Base-by-base conservation (phyloP, 2,888 invertebrate species). In the Trachelus stipa region DNA sequence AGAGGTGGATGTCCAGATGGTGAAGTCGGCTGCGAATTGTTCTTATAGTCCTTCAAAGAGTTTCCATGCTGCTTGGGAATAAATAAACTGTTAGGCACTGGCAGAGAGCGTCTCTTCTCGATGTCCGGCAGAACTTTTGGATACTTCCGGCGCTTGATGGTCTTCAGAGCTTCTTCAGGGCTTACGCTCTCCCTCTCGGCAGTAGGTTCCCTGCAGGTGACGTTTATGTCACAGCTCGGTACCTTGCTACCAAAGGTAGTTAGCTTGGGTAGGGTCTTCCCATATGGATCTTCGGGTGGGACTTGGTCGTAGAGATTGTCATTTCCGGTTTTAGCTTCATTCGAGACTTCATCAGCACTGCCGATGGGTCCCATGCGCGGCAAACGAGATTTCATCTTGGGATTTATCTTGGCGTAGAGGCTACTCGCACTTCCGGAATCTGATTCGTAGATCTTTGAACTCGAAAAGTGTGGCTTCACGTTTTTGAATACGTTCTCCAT, bases 61-160 rank as follows among this genome's bases (percentile, higher is more conserved):
- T 84, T 85, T 15, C 80, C 87, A 31, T 86, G 83, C 40, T 88
- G 85, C 73, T 88, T 89, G 3, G 88, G 82, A 1, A 84, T 74
- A 40, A 85, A 85, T 15, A 89, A 83, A 31, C 86, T 87, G 75
- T 80, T 89, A 68, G 88, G 90, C 0, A 86, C 89, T 4, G 91
- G 91, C 4, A 91, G 82, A 0, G 91, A 91, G 4, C 90, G 86
- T 37, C 91, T 83, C 79, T 91, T 91, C 80, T 91, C 90, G 84
- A 95, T 94, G 90, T 96, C 96, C n/a, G 97, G 97, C 56, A 97
- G 89, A 1, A 97, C 97, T 93, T 97, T 97, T 0, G 97, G 97
- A 88, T 95, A 97, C 88, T 97, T 97, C 84, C 96, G 92, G 79
- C 95, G 93, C 89, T 96, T 95, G 73, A 97, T 95, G 56, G 95